Conservation (phyloP, 2,797 vertebrate species). For the Pseudotriccus pelzelni region DNA sequence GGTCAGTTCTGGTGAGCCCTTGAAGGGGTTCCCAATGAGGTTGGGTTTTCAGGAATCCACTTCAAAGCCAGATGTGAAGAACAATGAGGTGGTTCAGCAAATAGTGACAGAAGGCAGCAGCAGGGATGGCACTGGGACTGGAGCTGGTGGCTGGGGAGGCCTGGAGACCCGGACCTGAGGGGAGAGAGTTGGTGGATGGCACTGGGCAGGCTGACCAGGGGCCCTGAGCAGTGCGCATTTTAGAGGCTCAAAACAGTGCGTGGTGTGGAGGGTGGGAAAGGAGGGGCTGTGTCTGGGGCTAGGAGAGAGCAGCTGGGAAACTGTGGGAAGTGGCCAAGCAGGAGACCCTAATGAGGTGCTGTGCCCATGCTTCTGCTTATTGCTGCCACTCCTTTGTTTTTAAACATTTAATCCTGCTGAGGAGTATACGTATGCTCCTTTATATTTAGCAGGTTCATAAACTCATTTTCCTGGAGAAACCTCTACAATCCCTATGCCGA, state of each 20-base stretch:
- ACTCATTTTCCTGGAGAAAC: not conserved
- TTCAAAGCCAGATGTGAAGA: not conserved
- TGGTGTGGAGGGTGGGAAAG: not conserved
- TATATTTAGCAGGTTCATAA: not conserved
- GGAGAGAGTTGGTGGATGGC: not conserved
- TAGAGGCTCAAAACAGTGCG: not conserved
- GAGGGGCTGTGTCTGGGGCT: not conserved
- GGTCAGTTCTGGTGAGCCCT: not conserved
- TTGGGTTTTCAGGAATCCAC: not conserved
- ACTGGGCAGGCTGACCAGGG: rapidly evolving
- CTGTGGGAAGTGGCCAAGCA: not conserved
- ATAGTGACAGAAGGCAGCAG: not conserved
- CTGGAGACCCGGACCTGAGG: not conserved
- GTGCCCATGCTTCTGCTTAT: not conserved
- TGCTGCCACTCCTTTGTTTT: not conserved
- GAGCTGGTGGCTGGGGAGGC: not conserved
- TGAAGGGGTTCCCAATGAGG: not conserved
- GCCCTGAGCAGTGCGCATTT: rapidly evolving
- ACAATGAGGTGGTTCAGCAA: not conserved
- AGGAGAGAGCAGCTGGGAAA: not conserved
- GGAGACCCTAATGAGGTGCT: not conserved
- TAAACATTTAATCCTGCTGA: not conserved
- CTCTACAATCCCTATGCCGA: rapidly evolving
- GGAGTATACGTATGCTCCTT: rapidly evolving
- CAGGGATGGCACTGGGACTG: not conserved